Evolutionary conservation across 2,797 vertebrate genomes (phyloP), one percentile per base, ranked within the genome.

Genomic region (Cygnus olor): DNA sequence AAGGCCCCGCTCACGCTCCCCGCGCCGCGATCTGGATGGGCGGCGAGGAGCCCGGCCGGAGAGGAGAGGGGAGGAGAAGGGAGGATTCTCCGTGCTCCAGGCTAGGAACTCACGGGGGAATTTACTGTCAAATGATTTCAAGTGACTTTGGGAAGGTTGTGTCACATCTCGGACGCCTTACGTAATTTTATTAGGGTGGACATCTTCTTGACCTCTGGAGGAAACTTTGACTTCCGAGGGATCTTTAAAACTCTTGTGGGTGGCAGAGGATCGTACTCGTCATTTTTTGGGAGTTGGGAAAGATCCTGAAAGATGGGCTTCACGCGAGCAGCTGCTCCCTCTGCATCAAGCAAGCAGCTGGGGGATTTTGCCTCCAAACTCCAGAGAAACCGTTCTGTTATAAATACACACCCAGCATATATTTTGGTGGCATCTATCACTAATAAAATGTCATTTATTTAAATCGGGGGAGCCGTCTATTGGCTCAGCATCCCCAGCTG

Each of bases 121-220:
- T 97, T 97, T 98, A 98, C 97, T 96, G 97, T 98, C 97, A 97
- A 97, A 90, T 95, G 96, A 98, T 98, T 98, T 98, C 98, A 98
- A 97, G 98, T 96, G 97, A 98, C 97, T 98, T 96, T 92, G 97
- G 93, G 97, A 98, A 98, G 98, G 97, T 98, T 97, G 97, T 97
- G 97, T 97, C 97, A 97, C 88, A 96, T 97, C 85, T 89, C 77
- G 96, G 89, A 92, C 3, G 79, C 91, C 88, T 96, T 95, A 97
- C 95, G 97, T 97, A 96, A 96, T 97, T 97, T 98, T 98, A 98
- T 98, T 97, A 30, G 76, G 97, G 96, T 97, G 95, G 98, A 98
- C 97, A 47, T 97, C 96, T 95, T 85, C 95, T 94, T 96, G 97
- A 97, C 96, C 96, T 97, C 95, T 96, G 84, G 94, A 97, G 88